Evolutionary conservation across 35 echinoderm and acorn worm species (phyloP).

Genomic region (Apostichopus californicus): DNA sequence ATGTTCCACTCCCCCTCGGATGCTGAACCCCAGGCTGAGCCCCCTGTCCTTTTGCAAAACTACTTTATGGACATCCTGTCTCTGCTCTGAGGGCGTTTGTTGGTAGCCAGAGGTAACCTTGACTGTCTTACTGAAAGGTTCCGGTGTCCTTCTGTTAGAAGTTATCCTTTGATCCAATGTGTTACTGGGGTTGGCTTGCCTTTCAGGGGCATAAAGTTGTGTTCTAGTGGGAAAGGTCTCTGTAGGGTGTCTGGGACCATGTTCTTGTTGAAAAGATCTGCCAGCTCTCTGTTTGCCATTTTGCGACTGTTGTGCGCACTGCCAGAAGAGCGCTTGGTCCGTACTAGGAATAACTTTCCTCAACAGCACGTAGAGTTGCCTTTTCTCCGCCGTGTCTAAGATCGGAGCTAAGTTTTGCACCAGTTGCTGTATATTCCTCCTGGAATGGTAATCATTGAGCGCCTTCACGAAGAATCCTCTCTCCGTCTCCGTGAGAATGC

Average conservation of each 20-base stretch:
- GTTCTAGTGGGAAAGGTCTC: conserved; percentile 42
- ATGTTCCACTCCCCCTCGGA: conserved; percentile 87
- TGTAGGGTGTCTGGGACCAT: conserved; percentile 43
- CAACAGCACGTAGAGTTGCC: conserved; percentile 71
- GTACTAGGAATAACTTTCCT: conserved; percentile 81
- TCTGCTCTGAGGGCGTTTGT: conserved; percentile 52
- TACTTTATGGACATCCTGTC: conserved; percentile 71
- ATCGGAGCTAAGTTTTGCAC: conserved; percentile 75
- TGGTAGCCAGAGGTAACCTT: conserved; percentile 52
- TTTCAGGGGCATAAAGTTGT: background rate
- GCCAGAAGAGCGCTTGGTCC: conserved; percentile 83
- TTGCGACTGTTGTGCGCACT: conserved; percentile 65
- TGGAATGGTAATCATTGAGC: conserved; percentile 92
- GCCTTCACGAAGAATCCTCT: conserved; percentile 87
- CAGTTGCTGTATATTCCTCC: conserved; percentile 77
- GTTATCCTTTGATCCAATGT: conserved; percentile 37
- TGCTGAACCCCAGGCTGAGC: conserved; percentile 81
- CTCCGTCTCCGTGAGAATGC: conserved; percentile 69
- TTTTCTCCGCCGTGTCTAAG: conserved; percentile 84
- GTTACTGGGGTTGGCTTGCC: background rate
- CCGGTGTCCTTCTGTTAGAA: conserved; percentile 38
- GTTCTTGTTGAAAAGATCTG: conserved; percentile 42
- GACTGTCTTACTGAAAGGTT: conserved; percentile 78
- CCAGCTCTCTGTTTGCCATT: conserved; percentile 8
- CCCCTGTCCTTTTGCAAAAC: conserved; percentile 72